Evolutionary conservation across 1,140 invertebrate genomes (phyloP), one percentile per base, ranked within the genome.

Genomic region (Daktulosphaira vitifoliae): DNA sequence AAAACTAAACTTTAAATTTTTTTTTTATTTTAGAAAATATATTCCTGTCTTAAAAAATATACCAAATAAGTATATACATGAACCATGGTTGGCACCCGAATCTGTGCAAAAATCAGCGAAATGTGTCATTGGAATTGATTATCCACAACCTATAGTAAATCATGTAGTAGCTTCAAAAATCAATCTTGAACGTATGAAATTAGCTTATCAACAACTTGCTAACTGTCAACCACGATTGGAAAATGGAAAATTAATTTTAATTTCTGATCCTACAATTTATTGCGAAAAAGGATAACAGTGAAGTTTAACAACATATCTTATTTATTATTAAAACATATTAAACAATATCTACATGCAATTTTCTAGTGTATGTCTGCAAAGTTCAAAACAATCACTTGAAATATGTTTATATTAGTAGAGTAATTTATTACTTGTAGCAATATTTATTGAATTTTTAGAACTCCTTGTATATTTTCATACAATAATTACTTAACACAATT

Each of bases 171-270:
- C 82, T 25, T 87, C 85, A 13, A 78, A 82, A 64, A 81, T 86
- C 65, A 92, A 92, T 73, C 86, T 91, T 46, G 87, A 92, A 72
- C 77, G 90, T 15, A 91, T 93, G 82, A 89, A 88, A 71, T 88
- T 91, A 74, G 89, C 91, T 16, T 92, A 92, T 74, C 82, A 86
- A 56, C 84, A 88, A 70, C 78, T 93, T 6, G 81, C 82, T 15
- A 86, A 84, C n/a, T 46, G 56, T 23, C 56, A 62, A 25, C 56
- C 56, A 0, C 56, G 44, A 15, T 62, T 62, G 29, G 56, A 62
- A 62, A 62, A 62, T n/a, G 56, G 56, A 20, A 62, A 62, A 62
- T 22, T 62, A 33, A 62, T 62, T 15, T 15, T 62, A 9, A 46
- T 48, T 11, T 18, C 42, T 7, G 11, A 33, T 11, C 5, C 29